Base-by-base conservation (phyloP, 2,113 vertebrate genomes). In the Puffinus mauretanicus region DNA sequence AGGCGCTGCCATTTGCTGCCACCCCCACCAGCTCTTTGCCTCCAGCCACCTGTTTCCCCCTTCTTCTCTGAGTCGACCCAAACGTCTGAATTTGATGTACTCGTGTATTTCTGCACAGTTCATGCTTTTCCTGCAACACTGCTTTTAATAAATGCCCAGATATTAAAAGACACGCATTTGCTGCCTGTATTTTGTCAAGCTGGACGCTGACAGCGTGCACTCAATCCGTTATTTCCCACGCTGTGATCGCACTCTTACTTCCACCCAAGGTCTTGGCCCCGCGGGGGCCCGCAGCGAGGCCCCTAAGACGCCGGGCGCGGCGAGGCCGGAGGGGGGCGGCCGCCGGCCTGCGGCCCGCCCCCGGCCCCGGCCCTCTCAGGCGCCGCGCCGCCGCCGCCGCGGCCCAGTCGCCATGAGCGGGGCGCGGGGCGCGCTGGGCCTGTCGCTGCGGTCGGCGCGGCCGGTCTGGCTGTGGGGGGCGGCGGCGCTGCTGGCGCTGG, bases 201-300 rank as follows among this genome's bases (percentile, higher is more conserved):
- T 7, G 20, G 30, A 6, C 34, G 1, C 29, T 10, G 38, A 1
- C 30, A 8, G 22, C 6, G 7, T 1, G 27, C 18, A 2, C 40
- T 14, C 46, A 1, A 6, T 4, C 14, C 8, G 0, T 10, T 3
- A 0, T 7, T 13, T 6, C 15, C 49, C 24, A 5, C 7, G 17
- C 47, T 4, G 42, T 5, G 4, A n/a, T 6, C 8, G 5, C 9
- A 2, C 27, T 16, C 16, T 3, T 18, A 3, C 27, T 14, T 4
- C 20, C 65, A 10, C 24, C 34, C 1, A 7, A 9, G 26, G 2
- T 4, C 42, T 8, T 0, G 36, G 8, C 36, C 25, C n/a, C 13
- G 13, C 36, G 36, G 36, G 36, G 36, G 36, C 36, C 36, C 36
- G 36, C 36, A 38, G 36, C 36, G 36, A 38, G 36, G 36, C 36